Percentiles rank a stretch among this genome's conserved stretches.
Conservation (phyloP, 2,797 vertebrate genomes). For the Sciurus vulgaris region DNA sequence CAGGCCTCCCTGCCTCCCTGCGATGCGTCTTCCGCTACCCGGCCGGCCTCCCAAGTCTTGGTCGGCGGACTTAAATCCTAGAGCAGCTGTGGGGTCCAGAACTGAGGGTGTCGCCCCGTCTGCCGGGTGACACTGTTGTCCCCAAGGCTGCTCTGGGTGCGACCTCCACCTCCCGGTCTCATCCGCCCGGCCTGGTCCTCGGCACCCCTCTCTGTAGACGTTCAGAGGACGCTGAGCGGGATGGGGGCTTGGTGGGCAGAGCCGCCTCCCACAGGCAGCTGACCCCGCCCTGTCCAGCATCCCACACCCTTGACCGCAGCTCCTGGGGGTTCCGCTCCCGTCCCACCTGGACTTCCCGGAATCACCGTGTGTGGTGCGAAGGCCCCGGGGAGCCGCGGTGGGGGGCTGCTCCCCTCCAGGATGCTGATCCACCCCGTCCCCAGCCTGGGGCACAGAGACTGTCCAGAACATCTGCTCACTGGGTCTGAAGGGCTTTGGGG, state of each 20-base stretch:
- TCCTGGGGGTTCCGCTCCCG: neutral
- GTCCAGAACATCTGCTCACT: accelerated
- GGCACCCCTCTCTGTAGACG: neutral
- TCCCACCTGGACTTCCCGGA: neutral
- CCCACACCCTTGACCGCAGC: accelerated
- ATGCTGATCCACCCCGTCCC: neutral
- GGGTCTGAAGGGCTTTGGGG: accelerated
- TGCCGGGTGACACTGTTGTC: neutral
- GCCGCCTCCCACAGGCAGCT: no score
- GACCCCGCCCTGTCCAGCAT: accelerated
- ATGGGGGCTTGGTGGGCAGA: neutral
- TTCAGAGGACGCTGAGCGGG: neutral
- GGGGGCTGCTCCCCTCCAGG: neutral
- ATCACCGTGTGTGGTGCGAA: accelerated
- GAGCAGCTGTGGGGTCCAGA: neutral
- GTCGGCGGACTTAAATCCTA: neutral
- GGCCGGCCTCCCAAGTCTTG: neutral
- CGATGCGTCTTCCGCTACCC: neutral
- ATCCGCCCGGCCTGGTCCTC: neutral
- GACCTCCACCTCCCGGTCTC: neutral
- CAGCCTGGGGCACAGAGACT: neutral
- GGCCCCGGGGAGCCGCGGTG: neutral
- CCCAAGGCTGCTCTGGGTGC: neutral
- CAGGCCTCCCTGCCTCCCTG: neutral
- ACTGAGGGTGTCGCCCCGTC: neutral